Evolutionary conservation across 2,888 invertebrate genomes (phyloP).

Genomic region (Ennomos erosarius): DNA sequence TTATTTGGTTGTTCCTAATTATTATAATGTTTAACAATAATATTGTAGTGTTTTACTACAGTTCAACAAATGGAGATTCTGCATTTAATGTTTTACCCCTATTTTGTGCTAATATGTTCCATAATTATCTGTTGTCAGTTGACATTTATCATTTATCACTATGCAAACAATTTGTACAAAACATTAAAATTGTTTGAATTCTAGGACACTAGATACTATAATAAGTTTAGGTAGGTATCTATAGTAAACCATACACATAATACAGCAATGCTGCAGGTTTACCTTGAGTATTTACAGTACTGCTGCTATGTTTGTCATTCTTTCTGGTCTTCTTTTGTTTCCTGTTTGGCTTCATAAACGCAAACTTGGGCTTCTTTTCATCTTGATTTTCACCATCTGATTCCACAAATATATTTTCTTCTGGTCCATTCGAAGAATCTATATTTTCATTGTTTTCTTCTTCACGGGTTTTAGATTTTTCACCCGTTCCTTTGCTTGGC

Average conservation of each 20-base stretch:
- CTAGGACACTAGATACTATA: too few relatives aligned
- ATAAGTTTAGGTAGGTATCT: too few relatives aligned
- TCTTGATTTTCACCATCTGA: slow-evolving; percentile 53
- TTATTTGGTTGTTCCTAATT: too few relatives aligned
- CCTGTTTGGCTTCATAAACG: slow-evolving; percentile 51
- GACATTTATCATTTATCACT: too few relatives aligned
- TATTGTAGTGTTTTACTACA: too few relatives aligned
- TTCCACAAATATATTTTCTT: slow-evolving; percentile 58
- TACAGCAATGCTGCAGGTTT: slow-evolving; percentile 9
- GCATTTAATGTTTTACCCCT: too few relatives aligned
- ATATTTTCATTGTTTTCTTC: slow-evolving; percentile 50
- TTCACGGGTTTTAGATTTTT: slow-evolving; percentile 34
- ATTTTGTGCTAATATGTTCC: too few relatives aligned
- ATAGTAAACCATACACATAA: too few relatives aligned
- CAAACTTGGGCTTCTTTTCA: slow-evolving; percentile 55
- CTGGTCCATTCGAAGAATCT: slow-evolving; percentile 49
- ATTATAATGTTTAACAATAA: background rate
- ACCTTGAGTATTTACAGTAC: slow-evolving; percentile 74
- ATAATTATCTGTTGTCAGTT: too few relatives aligned
- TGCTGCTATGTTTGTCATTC: slow-evolving; percentile 46
- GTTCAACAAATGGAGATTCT: too few relatives aligned
- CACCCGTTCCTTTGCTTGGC: slow-evolving; percentile 41
- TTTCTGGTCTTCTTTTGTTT: slow-evolving; percentile 45
- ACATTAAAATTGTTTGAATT: too few relatives aligned
- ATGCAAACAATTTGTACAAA: too few relatives aligned